Percentiles rank a stretch among this genome's conserved stretches.
Conservation (phyloP, 2,113 vertebrate genomes). For the Irena cyanogastra region DNA sequence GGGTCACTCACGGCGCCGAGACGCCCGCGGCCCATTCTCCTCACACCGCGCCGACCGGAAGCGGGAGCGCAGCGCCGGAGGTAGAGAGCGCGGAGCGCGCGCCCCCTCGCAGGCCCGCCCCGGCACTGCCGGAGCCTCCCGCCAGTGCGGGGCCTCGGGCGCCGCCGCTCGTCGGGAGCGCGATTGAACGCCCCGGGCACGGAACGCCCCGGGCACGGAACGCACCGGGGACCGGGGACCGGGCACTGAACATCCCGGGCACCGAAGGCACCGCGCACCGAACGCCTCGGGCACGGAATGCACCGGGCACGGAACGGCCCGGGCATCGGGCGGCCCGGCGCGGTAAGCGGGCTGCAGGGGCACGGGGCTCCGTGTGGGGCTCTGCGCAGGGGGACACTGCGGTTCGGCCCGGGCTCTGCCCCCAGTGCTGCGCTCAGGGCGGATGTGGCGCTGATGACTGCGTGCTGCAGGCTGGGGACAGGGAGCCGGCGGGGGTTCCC, state of each 20-base stretch:
- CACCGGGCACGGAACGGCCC: background rate
- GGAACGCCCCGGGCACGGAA: too few species aligned
- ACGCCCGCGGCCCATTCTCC: background rate
- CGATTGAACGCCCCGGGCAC: too few species aligned
- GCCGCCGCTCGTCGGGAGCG: too few species aligned
- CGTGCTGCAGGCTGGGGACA: too few species aligned
- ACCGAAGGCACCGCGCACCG: too few species aligned
- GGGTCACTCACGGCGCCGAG: background rate
- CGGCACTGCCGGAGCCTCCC: background rate
- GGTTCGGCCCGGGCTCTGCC: accelerated
- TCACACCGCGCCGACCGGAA: background rate
- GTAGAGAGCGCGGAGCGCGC: background rate
- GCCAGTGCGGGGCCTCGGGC: background rate
- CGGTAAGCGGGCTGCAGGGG: background rate
- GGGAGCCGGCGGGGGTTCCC: too few species aligned
- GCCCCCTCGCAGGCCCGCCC: background rate
- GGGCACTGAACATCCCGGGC: background rate
- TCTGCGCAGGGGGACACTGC: background rate
- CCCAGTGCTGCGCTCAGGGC: accelerated
- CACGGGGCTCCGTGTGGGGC: background rate
- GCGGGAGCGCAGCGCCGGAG: too few species aligned
- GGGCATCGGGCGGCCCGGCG: background rate
- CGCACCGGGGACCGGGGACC: too few species aligned
- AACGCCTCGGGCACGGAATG: too few species aligned
- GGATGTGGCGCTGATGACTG: background rate